Conservation (phyloP, 2,888 invertebrate species). For the Drosophila silvestris region DNA sequence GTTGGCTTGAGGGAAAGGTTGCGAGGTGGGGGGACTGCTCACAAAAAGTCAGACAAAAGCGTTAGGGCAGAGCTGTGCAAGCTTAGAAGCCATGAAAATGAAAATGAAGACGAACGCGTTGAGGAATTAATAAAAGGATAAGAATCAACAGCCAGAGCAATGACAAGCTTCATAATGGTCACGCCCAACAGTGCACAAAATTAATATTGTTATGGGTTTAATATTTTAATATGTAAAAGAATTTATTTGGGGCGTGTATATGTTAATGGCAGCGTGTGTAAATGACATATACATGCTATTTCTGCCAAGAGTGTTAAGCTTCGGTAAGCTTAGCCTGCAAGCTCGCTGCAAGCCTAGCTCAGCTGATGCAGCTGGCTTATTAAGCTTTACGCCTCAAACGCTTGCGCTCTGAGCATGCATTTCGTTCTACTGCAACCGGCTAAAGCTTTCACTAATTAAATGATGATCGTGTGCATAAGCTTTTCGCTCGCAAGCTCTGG, state of each 20-base stretch:
- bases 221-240: conserved; percentile 21
- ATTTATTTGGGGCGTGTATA: not conserved
- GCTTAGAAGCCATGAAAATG: conserved; percentile 70
- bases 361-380: not conserved
- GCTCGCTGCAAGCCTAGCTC: not conserved
- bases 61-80: conserved; percentile 10
- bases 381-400: too few relatives aligned
- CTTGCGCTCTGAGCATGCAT: not conserved
- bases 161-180: conserved; percentile 20
- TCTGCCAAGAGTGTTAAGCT: not conserved
- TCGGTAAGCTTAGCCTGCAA: not conserved
- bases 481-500: too few relatives aligned
- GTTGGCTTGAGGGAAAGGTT: not conserved
- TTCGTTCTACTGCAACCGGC: too few relatives aligned
- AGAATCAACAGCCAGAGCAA: conserved; percentile 27
- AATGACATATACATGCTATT: not conserved
- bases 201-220: conserved; percentile 59
- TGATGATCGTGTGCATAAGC: too few relatives aligned
- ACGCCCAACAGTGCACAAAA: conserved; percentile 40
- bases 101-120: conserved; percentile 75
- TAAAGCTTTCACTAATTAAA: too few relatives aligned
- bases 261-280: too few relatives aligned
- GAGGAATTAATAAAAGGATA: conserved; percentile 69
- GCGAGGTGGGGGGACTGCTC: not conserved
- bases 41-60: conserved; percentile 29